phyloP scores from a whole-genome alignment of 2,797 vertebrate species.

The Pseudomugil tenellus region DNA sequence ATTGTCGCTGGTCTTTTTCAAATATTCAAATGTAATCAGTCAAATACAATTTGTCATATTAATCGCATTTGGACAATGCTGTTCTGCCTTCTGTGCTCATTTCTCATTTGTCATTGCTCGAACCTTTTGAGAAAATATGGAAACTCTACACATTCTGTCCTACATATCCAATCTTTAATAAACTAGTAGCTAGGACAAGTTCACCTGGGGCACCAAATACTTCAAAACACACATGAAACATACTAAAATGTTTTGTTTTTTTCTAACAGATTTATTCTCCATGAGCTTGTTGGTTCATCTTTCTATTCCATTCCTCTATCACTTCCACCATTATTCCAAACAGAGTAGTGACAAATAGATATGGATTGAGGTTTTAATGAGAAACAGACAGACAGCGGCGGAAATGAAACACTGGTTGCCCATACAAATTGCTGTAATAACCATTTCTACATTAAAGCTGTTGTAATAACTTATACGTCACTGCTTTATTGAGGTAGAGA shows the following conservation, averaged over 20 bases:
- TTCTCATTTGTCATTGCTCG: slow-evolving; percentile 73
- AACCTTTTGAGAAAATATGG: slow-evolving; percentile 58
- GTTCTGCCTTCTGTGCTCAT: slow-evolving; percentile 55
- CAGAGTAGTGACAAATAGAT: slow-evolving; percentile 73
- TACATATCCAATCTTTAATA: slow-evolving; percentile 64
- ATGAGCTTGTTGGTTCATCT: slow-evolving; percentile 21
- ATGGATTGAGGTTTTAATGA: slow-evolving; percentile 78
- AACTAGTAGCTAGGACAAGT: slow-evolving; percentile 15
- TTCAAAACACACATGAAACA: slow-evolving; percentile 72
- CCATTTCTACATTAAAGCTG: slow-evolving; percentile 80
- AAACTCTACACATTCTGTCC: slow-evolving; percentile 59
- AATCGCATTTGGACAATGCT: slow-evolving; percentile 75
- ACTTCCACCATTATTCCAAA: slow-evolving; percentile 56
- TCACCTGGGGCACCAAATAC: slow-evolving; percentile 75
- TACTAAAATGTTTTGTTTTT: slow-evolving; percentile 43
- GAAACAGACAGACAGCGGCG: slow-evolving; percentile 73
- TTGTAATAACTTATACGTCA: slow-evolving; percentile 75
- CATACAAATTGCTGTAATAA: slow-evolving; percentile 83
- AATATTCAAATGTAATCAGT: slow-evolving; percentile 79
- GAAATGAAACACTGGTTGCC: slow-evolving; percentile 77
- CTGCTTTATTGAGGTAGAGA: slow-evolving; percentile 73
- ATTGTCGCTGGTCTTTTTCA: slow-evolving; percentile 72
- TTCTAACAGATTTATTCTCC: slow-evolving; percentile 21
- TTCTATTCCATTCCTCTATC: slow-evolving; percentile 22
- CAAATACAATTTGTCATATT: slow-evolving; percentile 72